These are phyloP conservation scores for Montipora capitata DNA, from an alignment of 92 coral and sea anemone species.

Conservation along the genomic window DNA sequence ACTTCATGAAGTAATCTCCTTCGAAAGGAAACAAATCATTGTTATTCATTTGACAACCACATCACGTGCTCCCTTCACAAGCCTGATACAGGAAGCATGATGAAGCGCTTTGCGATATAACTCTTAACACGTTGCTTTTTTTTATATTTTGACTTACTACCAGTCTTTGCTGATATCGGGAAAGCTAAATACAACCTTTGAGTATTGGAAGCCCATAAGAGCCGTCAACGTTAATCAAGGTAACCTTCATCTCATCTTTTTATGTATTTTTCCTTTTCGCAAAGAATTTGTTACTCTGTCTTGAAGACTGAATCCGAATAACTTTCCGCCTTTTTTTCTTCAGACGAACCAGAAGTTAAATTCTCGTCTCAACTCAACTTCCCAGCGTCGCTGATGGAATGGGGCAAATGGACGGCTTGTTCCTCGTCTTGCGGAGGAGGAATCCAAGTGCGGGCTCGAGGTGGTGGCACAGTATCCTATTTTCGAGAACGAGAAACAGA, in stretches of 20 bases:
- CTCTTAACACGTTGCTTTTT: neutral
- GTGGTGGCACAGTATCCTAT: conserved; percentile 22
- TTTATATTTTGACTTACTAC: neutral
- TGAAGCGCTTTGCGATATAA: too few relatives aligned
- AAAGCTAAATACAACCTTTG: conserved; percentile 29
- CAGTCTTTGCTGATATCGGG: conserved; percentile 34
- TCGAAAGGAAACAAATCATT: too few relatives aligned
- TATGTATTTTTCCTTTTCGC: neutral
- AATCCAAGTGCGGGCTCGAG: conserved; percentile 86
- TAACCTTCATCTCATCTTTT: neutral
- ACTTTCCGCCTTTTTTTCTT: neutral
- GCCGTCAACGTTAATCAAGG: neutral
- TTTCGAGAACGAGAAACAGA: conserved; percentile 72
- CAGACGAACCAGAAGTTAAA: neutral
- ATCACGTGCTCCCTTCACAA: too few relatives aligned
- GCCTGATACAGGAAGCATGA: too few relatives aligned
- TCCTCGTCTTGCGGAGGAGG: conserved; percentile 95
- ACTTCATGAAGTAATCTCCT: too few relatives aligned
- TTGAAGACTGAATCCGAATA: neutral
- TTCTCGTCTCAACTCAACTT: neutral
- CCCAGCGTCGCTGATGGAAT: conserved; percentile 17
- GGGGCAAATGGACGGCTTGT: conserved; percentile 92
- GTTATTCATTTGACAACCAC: too few relatives aligned
- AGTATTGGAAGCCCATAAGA: conserved; percentile 34
- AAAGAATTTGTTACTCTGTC: neutral